A percentile compares a stretch with the other conserved stretches of the same genome.
These are phyloP conservation scores for Tridacna crocea DNA, from an alignment of 2,888 invertebrate species.

Conservation along the genomic window DNA sequence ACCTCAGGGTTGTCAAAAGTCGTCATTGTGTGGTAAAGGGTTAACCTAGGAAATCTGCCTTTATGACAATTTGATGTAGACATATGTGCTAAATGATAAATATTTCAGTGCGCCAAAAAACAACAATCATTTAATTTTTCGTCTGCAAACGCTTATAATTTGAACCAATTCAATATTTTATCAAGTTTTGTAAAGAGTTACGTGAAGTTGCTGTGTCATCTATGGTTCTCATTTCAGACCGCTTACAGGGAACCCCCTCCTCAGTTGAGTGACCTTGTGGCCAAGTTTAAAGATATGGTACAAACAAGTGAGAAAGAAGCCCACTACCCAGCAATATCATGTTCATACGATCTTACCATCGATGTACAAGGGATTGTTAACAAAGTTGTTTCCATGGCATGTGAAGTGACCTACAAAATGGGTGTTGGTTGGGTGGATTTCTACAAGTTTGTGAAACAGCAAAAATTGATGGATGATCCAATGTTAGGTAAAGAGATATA, in stretches of 20 bases:
- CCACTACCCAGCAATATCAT: background rate
- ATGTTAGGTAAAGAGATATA: conserved; percentile 5
- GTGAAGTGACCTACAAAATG: conserved; percentile 8
- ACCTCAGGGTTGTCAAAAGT: background rate
- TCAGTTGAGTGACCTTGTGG: background rate
- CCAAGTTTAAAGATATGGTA: background rate
- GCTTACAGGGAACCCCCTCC: background rate
- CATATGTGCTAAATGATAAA: too few species aligned
- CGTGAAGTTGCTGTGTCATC: too few species aligned
- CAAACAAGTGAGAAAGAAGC: conserved; percentile 8
- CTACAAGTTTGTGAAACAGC: conserved; percentile 32
- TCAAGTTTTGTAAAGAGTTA: too few species aligned
- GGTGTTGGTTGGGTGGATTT: conserved; percentile 33
- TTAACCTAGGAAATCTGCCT: background rate
- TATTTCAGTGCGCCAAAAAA: too few species aligned
- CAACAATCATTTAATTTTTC: too few species aligned
- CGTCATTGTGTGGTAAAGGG: background rate
- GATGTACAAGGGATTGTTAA: background rate
- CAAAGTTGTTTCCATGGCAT: background rate
- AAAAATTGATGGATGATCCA: conserved; percentile 1
- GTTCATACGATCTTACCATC: background rate
- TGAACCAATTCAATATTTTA: too few species aligned
- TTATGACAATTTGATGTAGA: too few species aligned
- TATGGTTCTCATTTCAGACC: background rate
- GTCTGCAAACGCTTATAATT: too few species aligned